Evolutionary conservation across 1,140 invertebrate species (phyloP).

Genomic region (Platorchestia sp.): DNA sequence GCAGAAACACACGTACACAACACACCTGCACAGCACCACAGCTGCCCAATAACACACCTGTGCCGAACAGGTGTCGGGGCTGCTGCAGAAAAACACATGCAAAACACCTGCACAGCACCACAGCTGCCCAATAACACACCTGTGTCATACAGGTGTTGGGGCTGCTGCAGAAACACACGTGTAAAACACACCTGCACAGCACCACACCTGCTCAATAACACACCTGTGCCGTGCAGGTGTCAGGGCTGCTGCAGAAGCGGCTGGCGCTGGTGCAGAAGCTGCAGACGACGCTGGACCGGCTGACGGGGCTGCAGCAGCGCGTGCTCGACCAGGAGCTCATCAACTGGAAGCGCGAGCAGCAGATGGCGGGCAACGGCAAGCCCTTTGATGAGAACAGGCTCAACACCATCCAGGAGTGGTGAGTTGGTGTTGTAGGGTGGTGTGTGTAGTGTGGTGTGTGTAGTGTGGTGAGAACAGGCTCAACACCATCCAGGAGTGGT

Average conservation of each 20-base stretch:
- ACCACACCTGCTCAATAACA: no score
- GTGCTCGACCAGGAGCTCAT: slow-evolving; percentile 93
- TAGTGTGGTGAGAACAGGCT: slow-evolving; percentile 74
- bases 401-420: slow-evolving; percentile 92
- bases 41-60: no score
- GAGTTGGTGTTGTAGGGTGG: neutral
- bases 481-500: neutral
- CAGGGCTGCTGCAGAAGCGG: slow-evolving; percentile 69
- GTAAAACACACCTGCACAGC: no score
- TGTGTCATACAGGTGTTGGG: neutral
- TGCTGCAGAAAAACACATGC: no score
- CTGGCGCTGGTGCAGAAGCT: slow-evolving; percentile 82
- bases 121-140: no score
- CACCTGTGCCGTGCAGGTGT: neutral
- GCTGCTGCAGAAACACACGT: no score
- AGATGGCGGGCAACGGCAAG: slow-evolving; percentile 91
- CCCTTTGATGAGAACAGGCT: slow-evolving; percentile 82
- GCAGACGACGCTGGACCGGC: slow-evolving; percentile 79
- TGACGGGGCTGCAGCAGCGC: slow-evolving; percentile 82
- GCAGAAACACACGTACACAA: no score
- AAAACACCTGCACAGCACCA: no score
- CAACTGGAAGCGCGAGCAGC: slow-evolving; percentile 93
- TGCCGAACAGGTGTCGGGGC: neutral
- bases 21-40: no score
- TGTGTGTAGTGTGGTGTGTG: neutral